A percentile compares a stretch with the other conserved stretches of the same genome.
Conservation (phyloP, 2,888 invertebrate species). For the Galerucella pusilla region DNA sequence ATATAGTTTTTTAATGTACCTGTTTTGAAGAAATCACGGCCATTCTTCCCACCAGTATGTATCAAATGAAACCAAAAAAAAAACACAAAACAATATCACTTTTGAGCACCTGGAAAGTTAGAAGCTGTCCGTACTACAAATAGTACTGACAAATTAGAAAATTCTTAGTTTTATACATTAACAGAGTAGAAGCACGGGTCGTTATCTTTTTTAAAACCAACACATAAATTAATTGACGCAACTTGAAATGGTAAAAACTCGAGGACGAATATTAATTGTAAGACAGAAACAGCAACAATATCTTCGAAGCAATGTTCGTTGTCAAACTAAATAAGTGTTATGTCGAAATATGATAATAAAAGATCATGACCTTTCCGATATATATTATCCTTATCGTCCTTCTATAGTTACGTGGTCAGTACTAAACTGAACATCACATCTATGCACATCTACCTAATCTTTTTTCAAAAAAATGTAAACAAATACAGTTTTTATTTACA, state of each 20-base stretch:
- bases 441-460: not conserved
- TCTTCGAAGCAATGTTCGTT: constrained; percentile 33
- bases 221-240: constrained; percentile 31
- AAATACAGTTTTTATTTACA: not conserved
- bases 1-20: constrained; percentile 13
- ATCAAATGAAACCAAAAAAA: not conserved
- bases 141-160: constrained; percentile 10
- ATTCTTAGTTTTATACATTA: constrained; percentile 17
- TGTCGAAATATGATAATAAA: constrained; percentile 52
- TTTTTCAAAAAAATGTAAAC: not conserved
- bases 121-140: not conserved
- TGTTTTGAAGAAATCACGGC: constrained; percentile 41
- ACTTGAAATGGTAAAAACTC: constrained; percentile 32
- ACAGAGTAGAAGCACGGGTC: constrained; percentile 6
- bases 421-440: not conserved
- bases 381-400: constrained; percentile 39
- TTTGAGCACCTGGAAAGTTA: not conserved
- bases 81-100: constrained; percentile 13
- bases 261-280: constrained; percentile 30
- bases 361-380: constrained; percentile 51
- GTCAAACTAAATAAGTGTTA: constrained; percentile 38
- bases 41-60: constrained; percentile 22
- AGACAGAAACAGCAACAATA: constrained; percentile 39
- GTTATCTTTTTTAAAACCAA: constrained; percentile 27
- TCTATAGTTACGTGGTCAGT: not conserved